A percentile compares a stretch with the other conserved stretches of the same genome.
These are phyloP conservation scores for Thymallus thymallus DNA, from an alignment of 2,113 vertebrate genomes.

Conservation along the genomic window DNA sequence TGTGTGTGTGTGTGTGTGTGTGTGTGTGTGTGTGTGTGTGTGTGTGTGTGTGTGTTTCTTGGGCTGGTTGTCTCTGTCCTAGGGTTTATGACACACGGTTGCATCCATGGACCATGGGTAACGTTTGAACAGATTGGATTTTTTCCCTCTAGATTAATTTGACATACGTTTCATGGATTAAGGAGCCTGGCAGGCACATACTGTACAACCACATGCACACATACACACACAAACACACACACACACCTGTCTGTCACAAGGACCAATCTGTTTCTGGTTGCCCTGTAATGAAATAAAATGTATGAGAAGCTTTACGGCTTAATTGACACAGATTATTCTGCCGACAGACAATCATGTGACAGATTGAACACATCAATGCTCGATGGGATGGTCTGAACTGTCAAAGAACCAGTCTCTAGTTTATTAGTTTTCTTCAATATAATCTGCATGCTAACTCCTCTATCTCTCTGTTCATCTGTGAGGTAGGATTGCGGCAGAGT, in stretches of 20 bases:
- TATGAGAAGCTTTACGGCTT: constrained; percentile 52
- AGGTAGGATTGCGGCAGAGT: too few relatives aligned
- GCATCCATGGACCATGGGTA: constrained; percentile 34
- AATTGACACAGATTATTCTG: constrained; percentile 63
- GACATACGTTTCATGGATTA: constrained; percentile 57
- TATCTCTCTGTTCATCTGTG: too few relatives aligned
- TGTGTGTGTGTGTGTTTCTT: too few relatives aligned
- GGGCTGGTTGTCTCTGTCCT: constrained; percentile 3
- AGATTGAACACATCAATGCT: constrained; percentile 59
- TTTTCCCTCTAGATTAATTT: constrained; percentile 43
- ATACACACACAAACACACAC: constrained; percentile 8
- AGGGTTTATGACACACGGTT: constrained; percentile 27
- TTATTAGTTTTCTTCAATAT: too few relatives aligned
- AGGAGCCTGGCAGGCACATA: constrained; percentile 44
- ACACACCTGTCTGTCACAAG: too few relatives aligned
- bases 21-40: constrained; percentile 5
- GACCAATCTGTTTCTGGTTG: constrained; percentile 57
- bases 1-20: constrained; percentile 6
- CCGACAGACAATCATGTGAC: constrained; percentile 47
- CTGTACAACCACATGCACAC: constrained; percentile 25
- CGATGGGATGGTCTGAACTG: too few relatives aligned
- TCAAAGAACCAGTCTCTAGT: too few relatives aligned
- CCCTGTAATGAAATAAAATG: constrained; percentile 59
- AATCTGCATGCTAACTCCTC: too few relatives aligned
- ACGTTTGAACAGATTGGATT: constrained; percentile 42